These are phyloP conservation scores for Uromys caudimaculatus DNA, from an alignment of 2,797 vertebrate genomes.

Conservation along the genomic window DNA sequence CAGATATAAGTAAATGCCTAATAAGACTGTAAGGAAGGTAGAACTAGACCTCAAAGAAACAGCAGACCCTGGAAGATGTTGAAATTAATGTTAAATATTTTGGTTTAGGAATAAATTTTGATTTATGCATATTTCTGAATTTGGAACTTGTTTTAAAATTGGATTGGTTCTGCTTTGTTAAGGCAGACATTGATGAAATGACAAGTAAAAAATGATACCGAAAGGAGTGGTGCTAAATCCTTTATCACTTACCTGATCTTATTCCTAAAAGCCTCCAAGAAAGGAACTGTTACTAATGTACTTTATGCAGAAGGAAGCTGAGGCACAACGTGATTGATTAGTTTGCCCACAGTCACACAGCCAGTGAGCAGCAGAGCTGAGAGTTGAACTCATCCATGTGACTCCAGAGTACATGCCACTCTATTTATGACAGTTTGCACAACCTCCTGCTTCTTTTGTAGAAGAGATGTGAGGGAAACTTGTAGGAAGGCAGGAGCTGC, in stretches of 20 bases:
- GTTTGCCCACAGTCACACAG: conserved; percentile 1
- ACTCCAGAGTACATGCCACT: background rate
- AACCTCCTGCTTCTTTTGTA: background rate
- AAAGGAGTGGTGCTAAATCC: background rate
- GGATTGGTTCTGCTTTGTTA: conserved; percentile 11
- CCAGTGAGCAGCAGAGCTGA: background rate
- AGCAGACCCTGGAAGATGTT: background rate
- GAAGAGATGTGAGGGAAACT: background rate
- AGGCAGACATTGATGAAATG: background rate
- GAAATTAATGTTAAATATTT: conserved; percentile 3
- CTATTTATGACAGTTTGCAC: background rate
- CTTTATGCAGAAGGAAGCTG: conserved; percentile 18
- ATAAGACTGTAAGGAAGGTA: background rate
- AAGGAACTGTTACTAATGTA: background rate
- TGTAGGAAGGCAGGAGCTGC: background rate
- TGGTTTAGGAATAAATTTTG: conserved; percentile 25
- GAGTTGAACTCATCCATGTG: background rate
- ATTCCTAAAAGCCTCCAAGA: background rate
- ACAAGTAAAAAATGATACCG: background rate
- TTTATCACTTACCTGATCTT: background rate
- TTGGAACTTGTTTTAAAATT: conserved; percentile 48
- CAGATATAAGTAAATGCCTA: background rate
- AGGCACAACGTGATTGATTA: background rate
- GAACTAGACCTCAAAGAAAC: background rate
- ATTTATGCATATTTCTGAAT: conserved; percentile 20